Conservation (phyloP, 2,888 invertebrate genomes). For the Monoplex corrugatus region DNA sequence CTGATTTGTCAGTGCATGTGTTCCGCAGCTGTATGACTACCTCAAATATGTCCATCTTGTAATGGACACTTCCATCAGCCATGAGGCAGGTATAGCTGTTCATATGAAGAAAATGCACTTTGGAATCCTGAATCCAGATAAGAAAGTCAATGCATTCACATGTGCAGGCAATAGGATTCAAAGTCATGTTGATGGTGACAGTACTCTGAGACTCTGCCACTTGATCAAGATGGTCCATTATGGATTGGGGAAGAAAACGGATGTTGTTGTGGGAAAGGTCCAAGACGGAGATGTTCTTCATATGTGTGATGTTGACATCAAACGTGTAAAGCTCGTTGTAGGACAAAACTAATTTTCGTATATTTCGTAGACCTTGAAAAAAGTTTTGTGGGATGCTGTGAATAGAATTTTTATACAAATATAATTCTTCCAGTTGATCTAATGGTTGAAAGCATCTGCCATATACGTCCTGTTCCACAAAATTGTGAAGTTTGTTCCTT, state of each 20-base stretch:
- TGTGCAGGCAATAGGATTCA: slow-evolving; percentile 51
- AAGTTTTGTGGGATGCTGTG: slow-evolving; percentile 18
- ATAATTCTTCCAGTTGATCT: slow-evolving; percentile 26
- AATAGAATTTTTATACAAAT: slow-evolving; percentile 41
- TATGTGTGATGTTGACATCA: slow-evolving; percentile 38
- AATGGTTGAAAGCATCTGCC: neutral
- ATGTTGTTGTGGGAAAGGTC: slow-evolving; percentile 49
- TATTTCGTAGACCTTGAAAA: slow-evolving; percentile 37
- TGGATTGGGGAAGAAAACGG: slow-evolving; percentile 2
- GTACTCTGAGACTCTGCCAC: neutral
- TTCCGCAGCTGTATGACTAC: slow-evolving; percentile 3
- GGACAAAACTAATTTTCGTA: slow-evolving; percentile 36
- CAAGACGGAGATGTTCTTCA: slow-evolving; percentile 35
- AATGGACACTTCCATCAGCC: slow-evolving; percentile 23
- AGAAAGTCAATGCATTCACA: slow-evolving; percentile 52
- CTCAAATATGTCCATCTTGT: slow-evolving; percentile 29
- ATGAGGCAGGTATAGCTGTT: slow-evolving; percentile 6
- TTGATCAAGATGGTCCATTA: slow-evolving; percentile 40
- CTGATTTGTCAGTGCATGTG: neutral
- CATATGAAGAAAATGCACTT: neutral
- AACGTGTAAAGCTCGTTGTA: slow-evolving; percentile 42
- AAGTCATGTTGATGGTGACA: slow-evolving; percentile 33
- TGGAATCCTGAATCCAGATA: slow-evolving; percentile 48
- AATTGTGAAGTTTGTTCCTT: slow-evolving; percentile 26
- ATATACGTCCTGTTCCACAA: neutral